Evolutionary conservation across 2,888 invertebrate genomes (phyloP), one percentile per base, ranked within the genome.

Genomic region (Drosophila diplacantha): DNA sequence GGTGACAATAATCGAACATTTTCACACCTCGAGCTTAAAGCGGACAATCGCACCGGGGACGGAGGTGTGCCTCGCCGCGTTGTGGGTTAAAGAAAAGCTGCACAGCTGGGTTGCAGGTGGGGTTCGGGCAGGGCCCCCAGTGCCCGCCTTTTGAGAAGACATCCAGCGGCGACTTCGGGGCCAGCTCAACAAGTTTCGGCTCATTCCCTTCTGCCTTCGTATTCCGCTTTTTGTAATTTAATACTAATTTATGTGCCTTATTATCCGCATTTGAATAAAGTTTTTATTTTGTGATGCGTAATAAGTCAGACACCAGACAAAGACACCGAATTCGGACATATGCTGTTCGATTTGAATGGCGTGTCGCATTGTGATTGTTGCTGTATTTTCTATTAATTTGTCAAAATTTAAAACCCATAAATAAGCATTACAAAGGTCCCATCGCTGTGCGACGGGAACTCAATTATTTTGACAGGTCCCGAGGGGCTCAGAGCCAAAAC

Each of bases 1-100:
- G 80, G 73, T 76, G 83, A 84, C 82, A 84, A 84, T 83, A 83
- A 84, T 83, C 84, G 81, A 85, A 84, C 78, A 84, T 81, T 83
- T 84, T 84, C 84, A 84, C 84, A 84, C 85, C 85, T 84, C 70
- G 64, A 83, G 85, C 84, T 85, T 85, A 83, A 80, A 71, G 73
- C 71, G 61, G 44, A 58, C 72, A 67, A 65, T 67, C 74, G 59
- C 59, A 43, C 50, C 59, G 65, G 49, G 41, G 47, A 38, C 8
- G 22, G 39, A 35, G 31, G 46, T 39, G 20, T 39, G 31, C 7
- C 24, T 5, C 24, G 5, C 20, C 22, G n/a, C 31, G 57, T 34
- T 32, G 60, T 35, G 58, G 49, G 22, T 49, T 58, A 58, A 44
- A 50, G 67, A 67, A 67, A 66, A 61, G 55, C 34, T 51, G 44